phyloP scores from a whole-genome alignment of 2,113 vertebrate species.

The Thinocorus orbignyianus region DNA sequence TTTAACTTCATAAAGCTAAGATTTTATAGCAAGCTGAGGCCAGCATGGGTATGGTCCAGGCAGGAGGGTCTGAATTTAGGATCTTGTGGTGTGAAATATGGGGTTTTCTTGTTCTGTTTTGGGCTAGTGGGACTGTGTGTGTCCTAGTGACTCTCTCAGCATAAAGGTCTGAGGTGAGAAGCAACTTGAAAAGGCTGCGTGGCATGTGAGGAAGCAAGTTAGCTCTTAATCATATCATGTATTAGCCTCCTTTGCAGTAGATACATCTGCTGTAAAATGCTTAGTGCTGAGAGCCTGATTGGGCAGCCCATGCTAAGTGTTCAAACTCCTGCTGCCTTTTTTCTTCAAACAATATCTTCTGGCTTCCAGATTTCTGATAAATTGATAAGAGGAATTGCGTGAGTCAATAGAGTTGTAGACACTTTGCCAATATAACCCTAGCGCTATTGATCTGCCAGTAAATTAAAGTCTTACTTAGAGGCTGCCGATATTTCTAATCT shows the following conservation, averaged over 20 bases:
- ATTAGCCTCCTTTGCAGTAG: slow-evolving; percentile 18
- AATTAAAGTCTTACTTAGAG: slow-evolving; percentile 99
- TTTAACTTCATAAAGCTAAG: not conserved
- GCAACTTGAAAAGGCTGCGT: not conserved
- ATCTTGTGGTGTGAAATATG: not conserved
- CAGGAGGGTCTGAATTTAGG: not conserved
- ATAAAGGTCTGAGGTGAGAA: slow-evolving; percentile 20
- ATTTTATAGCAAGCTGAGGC: not conserved
- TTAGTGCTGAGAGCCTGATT: not conserved
- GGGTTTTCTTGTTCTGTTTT: not conserved
- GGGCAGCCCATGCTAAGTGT: slow-evolving; percentile 53
- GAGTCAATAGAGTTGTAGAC: slow-evolving; percentile 99
- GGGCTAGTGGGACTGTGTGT: not conserved
- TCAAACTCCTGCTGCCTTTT: slow-evolving; percentile 69
- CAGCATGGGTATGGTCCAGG: not conserved
- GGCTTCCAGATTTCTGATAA: slow-evolving; percentile 97
- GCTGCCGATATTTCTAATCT: slow-evolving; percentile 89
- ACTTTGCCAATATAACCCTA: slow-evolving; percentile 99
- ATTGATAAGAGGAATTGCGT: slow-evolving; percentile 98
- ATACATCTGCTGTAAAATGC: slow-evolving; percentile 25
- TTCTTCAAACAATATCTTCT: slow-evolving; percentile 90
- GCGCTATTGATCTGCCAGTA: slow-evolving; percentile 99
- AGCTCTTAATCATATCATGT: slow-evolving; percentile 29
- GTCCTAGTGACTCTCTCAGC: not conserved
- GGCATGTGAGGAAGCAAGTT: not conserved